Base-by-base conservation (phyloP, 2,888 invertebrate genomes). In the Cheilosia vernalis region DNA sequence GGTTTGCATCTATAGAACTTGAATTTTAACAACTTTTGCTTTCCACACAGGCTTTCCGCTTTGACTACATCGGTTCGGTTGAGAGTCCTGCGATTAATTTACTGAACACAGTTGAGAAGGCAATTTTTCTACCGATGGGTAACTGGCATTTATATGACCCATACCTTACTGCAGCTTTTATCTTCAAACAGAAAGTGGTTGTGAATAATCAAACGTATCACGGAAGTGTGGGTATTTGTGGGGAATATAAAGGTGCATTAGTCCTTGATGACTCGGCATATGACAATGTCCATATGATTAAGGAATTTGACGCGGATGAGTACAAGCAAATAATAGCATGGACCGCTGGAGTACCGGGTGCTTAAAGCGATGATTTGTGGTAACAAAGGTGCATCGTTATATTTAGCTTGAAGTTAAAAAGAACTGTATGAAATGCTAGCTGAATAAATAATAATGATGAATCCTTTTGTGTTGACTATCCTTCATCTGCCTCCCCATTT, bases 181-280 rank as follows among this genome's bases (percentile, higher is more conserved):
- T 93, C 17, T 90, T 91, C 87, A 93, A 93, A 9, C 82, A 88
- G 0, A 88, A 92, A 40, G 89, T 92, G 56, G 90, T 92, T 17
- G 89, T 87, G 7, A 88, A 88, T 30, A 83, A 86, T 51, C 85
- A 87, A 37, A 64, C 78, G 0, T 89, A 89, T 78, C 92, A 93
- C 88, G 92, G 92, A 7, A 93, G 94, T 2, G 93, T 95, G 9
- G 95, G 95, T 88, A 89, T 95, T 21, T 89, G 89, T 63, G 94
- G 94, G 9, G 88, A 82, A 7, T 92, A 93, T 87, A 94, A 94
- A 60, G 95, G 95, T 4, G 94, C 94, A 90, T 93, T 95, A 89
- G 93, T 94, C 0, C 90, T 94, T n/a, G 94, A 95, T 89, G 93
- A 93, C 89, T 79, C 87, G 15, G 88, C 88, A 69, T 42, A 73